Percentiles rank a stretch among this genome's conserved stretches.
phyloP scores from a whole-genome alignment of 2,113 vertebrate species.

The Raja brachyura region DNA sequence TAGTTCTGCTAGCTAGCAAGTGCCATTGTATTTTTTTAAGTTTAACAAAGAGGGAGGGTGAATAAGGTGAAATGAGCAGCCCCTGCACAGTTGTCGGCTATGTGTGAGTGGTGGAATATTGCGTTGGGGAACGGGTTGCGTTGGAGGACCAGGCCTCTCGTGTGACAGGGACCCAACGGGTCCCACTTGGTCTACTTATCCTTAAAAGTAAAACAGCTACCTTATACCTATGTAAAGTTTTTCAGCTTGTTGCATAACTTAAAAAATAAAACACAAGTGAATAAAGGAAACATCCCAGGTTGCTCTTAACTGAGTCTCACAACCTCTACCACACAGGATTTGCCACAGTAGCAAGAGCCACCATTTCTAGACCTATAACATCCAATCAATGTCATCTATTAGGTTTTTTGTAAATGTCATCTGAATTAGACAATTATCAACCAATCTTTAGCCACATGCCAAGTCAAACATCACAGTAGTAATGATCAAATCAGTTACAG shows the following conservation, averaged over 20 bases:
- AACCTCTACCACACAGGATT: not conserved
- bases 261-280: not conserved
- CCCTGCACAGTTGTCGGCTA: too few species aligned
- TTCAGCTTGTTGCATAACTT: not conserved
- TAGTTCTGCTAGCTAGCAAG: too few species aligned
- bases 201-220: not conserved
- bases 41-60: too few species aligned
- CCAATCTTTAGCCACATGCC: not conserved
- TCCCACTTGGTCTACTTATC: too few species aligned
- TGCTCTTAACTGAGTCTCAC: not conserved
- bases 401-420: not conserved
- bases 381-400: not conserved
- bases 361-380: not conserved
- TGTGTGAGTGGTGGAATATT: too few species aligned
- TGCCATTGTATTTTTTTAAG: too few species aligned
- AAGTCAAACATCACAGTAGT: not conserved
- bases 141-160: too few species aligned
- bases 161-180: too few species aligned
- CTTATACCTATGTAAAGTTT: not conserved
- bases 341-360: too few species aligned
- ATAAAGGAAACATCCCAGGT: not conserved
- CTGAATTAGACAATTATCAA: not conserved
- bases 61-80: too few species aligned
- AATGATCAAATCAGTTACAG: not conserved
- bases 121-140: too few species aligned